phyloP scores from a whole-genome alignment of 2,888 invertebrate genomes.

The Tigriopus californicus region DNA sequence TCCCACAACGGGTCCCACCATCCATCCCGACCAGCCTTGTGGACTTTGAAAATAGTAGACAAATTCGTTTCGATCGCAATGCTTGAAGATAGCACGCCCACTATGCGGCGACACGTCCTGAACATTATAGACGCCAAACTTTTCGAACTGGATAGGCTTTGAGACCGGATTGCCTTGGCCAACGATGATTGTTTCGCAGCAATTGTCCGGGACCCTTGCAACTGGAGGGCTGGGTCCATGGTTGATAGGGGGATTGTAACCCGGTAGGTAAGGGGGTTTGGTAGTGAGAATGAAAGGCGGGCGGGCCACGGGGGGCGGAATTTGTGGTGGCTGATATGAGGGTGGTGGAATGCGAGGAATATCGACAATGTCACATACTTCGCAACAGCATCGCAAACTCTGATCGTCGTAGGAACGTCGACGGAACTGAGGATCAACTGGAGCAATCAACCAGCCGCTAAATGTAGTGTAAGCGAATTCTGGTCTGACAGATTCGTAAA shows the following conservation, averaged over 20 bases:
- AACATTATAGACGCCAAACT: neutral
- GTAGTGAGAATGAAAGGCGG: neutral
- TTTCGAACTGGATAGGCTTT: neutral
- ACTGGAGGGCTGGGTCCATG: too few relatives aligned
- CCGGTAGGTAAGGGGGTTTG: too few relatives aligned
- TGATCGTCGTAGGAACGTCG: neutral
- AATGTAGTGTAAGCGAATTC: neutral
- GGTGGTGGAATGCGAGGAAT: neutral
- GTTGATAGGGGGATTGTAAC: too few relatives aligned
- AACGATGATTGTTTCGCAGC: neutral
- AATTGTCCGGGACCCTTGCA: neutral
- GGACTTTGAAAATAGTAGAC: neutral
- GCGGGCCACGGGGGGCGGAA: neutral
- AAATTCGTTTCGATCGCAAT: neutral
- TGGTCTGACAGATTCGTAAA: neutral
- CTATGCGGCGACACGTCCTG: neutral
- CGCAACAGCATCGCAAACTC: neutral
- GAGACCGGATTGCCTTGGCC: neutral
- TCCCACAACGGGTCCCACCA: slow-evolving; percentile 3
- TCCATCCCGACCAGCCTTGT: slow-evolving; percentile 3
- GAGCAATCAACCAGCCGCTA: neutral
- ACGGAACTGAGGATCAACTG: neutral
- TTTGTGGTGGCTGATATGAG: neutral
- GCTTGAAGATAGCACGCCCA: neutral
- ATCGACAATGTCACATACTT: neutral